Base-by-base conservation (phyloP, 1,140 invertebrate species). In the Paraescarpia echinospica region DNA sequence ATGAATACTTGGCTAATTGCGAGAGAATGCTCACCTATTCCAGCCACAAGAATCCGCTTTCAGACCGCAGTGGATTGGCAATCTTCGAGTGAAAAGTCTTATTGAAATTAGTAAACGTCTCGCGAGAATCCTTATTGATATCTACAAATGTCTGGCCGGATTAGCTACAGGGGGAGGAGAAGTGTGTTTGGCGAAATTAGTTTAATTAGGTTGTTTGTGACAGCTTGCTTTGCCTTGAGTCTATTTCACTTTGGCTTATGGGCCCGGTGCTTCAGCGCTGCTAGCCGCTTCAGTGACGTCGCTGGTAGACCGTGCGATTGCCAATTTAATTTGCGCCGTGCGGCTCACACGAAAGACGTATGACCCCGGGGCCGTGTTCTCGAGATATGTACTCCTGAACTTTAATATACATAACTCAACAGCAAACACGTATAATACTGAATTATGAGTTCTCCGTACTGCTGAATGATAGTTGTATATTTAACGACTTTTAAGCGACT, bases 131-230 rank as follows among this genome's bases (percentile, higher is more conserved):
- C 59, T 77, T 77, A 77, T 77, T 77, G 18, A 77, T 77, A 77
- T 77, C 27, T 77, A 27, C 59, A 77, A 77, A 77, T 77, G 59
- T 77, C 59, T 77, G 59, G 59, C 22, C 14, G 59, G 59, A 77
- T 77, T 77, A 77, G 27, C 18, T 2, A 77, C 59, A 77, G 22
- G 59, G 59, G 59, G 59, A 77, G 59, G 59, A 77, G 59, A 77
- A 77, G 59, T 77, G 59, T 77, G 59, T 77, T 77, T 77, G 59
- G 59, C 59, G 59, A 77, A 77, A 77, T 77, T 77, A 77, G 59
- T 77, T 77, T 77, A 77, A 77, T 77, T 77, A 77, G 59, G 59
- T 77, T 77, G 59, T 77, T 77, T 77, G 59, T 77, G 59, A 27
- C 59, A 27, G 22, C 59, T 77, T 77, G 59, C 59, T 77, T 22